Conservation (phyloP, 2,888 invertebrate genomes). For the Agrilus biguttatus region DNA sequence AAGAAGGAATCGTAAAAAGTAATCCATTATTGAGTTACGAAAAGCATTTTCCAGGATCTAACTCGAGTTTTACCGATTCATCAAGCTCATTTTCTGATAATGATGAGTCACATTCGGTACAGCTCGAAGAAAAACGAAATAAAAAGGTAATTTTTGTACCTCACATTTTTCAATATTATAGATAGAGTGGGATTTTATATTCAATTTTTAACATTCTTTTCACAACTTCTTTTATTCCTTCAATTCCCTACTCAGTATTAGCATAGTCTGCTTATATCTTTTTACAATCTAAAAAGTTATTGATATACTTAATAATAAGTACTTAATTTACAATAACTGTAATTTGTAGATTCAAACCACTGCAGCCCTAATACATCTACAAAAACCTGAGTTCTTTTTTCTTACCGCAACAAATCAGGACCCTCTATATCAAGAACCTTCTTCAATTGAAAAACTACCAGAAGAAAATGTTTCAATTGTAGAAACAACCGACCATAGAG, state of each 20-base stretch:
- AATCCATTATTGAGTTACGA: conserved; percentile 54
- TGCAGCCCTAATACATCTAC: conserved; percentile 59
- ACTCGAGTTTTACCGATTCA: conserved; percentile 38
- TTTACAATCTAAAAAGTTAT: too few species aligned
- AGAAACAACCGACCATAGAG: conserved; percentile 55
- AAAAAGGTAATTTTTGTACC: conserved; percentile 23
- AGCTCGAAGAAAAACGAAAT: conserved; percentile 24
- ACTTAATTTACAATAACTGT: too few species aligned
- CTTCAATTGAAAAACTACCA: conserved; percentile 54
- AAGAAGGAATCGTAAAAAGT: conserved; percentile 60
- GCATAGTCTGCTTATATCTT: too few species aligned
- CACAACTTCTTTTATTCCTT: too few species aligned
- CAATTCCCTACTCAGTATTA: too few species aligned
- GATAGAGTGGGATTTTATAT: background rate
- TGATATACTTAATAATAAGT: too few species aligned
- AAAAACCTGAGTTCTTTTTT: conserved; percentile 11
- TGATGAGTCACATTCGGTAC: conserved; percentile 37
- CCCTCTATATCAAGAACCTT: conserved; percentile 19
- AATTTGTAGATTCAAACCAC: conserved; percentile 39
- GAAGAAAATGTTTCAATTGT: conserved; percentile 77
- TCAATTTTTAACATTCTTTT: too few species aligned
- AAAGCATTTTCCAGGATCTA: conserved; percentile 45
- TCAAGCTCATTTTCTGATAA: conserved; percentile 44
- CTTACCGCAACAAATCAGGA: conserved; percentile 5
- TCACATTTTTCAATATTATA: too few species aligned